A percentile compares a stretch with the other conserved stretches of the same genome.
These are phyloP conservation scores for Alauda arvensis DNA, from an alignment of 2,797 vertebrate genomes.

Conservation along the genomic window DNA sequence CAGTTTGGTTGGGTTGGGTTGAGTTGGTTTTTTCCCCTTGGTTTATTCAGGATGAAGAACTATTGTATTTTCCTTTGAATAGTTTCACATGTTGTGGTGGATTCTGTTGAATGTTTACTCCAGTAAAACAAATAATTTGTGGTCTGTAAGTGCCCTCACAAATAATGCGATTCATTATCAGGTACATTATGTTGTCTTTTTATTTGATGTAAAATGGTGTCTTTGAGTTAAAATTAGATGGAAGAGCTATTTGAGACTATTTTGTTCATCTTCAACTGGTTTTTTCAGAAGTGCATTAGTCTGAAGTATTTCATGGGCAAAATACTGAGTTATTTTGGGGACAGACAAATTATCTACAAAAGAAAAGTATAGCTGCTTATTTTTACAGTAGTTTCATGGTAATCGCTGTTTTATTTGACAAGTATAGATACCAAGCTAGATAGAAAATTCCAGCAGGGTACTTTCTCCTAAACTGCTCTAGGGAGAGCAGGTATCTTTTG, in stretches of 20 bases:
- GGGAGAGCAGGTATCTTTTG: background rate
- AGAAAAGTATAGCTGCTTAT: constrained; percentile 15
- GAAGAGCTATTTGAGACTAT: constrained; percentile 38
- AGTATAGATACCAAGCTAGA: background rate
- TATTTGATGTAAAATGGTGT: constrained; percentile 19
- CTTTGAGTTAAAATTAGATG: constrained; percentile 40
- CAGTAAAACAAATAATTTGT: constrained; percentile 5
- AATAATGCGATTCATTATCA: constrained; percentile 4
- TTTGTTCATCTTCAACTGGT: constrained; percentile 22
- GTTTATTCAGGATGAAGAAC: background rate
- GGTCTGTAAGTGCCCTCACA: background rate
- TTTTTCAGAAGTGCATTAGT: constrained; percentile 45
- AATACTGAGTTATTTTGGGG: constrained; percentile 19
- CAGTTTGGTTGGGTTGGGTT: background rate
- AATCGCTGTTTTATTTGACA: background rate
- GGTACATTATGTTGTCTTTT: constrained; percentile 32
- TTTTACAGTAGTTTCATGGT: constrained; percentile 23
- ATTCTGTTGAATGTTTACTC: constrained; percentile 37
- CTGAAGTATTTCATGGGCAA: constrained; percentile 27
- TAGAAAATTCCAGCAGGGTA: background rate
- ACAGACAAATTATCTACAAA: background rate
- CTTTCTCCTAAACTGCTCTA: background rate
- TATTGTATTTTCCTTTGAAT: background rate
- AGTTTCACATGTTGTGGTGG: constrained; percentile 11
- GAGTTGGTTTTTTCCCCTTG: background rate